Conservation (phyloP, 2,888 invertebrate genomes). For the Chrysomela aeneicollis region DNA sequence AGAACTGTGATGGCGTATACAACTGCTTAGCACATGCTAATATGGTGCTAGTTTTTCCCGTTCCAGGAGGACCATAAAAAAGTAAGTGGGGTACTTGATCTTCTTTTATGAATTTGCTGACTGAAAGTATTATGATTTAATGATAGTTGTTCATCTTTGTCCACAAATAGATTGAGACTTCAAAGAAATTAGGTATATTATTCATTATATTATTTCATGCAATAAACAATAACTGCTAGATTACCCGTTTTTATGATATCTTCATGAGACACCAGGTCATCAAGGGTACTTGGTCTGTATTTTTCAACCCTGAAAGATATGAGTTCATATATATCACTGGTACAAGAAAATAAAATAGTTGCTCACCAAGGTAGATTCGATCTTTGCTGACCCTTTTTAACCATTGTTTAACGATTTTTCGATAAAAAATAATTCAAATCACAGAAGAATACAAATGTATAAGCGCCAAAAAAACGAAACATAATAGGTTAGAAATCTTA, state of each 20-base stretch:
- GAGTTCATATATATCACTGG: conserved; percentile 13
- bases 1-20: conserved; percentile 88
- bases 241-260: conserved; percentile 96
- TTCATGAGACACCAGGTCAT: conserved; percentile 95
- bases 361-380: conserved; percentile 71
- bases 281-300: conserved; percentile 90
- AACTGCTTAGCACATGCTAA: conserved; percentile 93
- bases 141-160: too few species aligned
- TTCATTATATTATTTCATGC: too few species aligned
- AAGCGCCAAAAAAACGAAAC: too few species aligned
- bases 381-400: conserved; percentile 28
- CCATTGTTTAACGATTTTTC: too few species aligned
- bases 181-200: too few species aligned
- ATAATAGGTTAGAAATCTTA: too few species aligned
- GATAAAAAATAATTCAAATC: neutral
- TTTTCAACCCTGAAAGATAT: conserved; percentile 88
- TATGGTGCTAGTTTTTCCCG: conserved; percentile 98
- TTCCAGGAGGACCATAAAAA: conserved; percentile 98
- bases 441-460: neutral
- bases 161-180: too few species aligned
- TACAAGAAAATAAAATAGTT: conserved; percentile 27
- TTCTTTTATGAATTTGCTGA: conserved; percentile 86
- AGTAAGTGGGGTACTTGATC: conserved; percentile 94
- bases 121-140: conserved; percentile 58
- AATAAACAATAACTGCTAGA: too few species aligned